phyloP scores from a whole-genome alignment of 1,140 invertebrate genomes.

The Maconellicoccus hirsutus region DNA sequence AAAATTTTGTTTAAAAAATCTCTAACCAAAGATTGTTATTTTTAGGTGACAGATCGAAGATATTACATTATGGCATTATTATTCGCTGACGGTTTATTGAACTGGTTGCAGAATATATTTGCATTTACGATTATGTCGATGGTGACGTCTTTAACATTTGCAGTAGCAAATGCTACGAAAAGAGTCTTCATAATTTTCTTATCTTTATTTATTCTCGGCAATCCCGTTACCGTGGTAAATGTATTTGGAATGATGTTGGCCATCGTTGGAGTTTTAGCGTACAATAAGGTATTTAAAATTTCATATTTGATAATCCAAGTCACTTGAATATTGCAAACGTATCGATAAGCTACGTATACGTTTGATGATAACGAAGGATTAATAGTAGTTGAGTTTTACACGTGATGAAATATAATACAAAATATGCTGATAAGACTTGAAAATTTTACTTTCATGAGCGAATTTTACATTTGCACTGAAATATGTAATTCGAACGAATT shows the following conservation, averaged over 20 bases:
- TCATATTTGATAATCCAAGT: no score
- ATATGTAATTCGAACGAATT: no score
- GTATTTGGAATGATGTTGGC: constrained; percentile 84
- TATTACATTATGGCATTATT: constrained; percentile 51
- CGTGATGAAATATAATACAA: no score
- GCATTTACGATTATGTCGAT: constrained; percentile 84
- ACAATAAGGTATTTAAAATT: constrained; percentile 53
- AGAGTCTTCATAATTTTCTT: constrained; percentile 83
- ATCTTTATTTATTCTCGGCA: constrained; percentile 76
- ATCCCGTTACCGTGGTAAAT: constrained; percentile 82
- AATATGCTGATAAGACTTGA: no score
- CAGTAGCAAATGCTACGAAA: constrained; percentile 92
- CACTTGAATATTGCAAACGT: no score
- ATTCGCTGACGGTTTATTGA: constrained; percentile 71
- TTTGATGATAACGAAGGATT: no score
- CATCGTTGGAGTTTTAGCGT: constrained; percentile 76
- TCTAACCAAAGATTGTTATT: not conserved
- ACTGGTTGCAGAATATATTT: constrained; percentile 89
- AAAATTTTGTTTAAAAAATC: no score
- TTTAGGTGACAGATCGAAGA: constrained; percentile 32
- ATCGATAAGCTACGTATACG: no score
- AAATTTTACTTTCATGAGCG: no score
- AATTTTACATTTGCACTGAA: no score
- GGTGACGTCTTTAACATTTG: constrained; percentile 86
- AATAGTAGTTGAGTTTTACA: no score